Percentiles rank a stretch among this genome's conserved stretches.
Evolutionary conservation across 2,113 vertebrate species (phyloP).

Genomic region (Cyphomyrus discorhynchus): DNA sequence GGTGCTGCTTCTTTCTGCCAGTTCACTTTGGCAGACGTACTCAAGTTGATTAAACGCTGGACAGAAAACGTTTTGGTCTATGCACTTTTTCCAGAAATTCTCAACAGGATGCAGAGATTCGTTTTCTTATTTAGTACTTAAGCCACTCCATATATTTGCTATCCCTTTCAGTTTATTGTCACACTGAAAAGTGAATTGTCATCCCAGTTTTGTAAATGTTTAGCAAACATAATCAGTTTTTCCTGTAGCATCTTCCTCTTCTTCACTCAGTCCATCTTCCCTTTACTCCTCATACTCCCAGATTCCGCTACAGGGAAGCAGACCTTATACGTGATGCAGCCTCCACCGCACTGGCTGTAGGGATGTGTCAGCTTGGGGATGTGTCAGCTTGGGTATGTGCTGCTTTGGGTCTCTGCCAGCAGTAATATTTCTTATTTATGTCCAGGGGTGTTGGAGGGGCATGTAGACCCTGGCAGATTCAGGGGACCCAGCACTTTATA

Average conservation of each 20-base stretch:
- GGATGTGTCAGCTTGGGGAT: background rate
- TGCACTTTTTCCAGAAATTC: background rate
- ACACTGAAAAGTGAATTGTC: background rate
- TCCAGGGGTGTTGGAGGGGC: background rate
- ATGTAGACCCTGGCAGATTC: background rate
- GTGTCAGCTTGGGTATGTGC: background rate
- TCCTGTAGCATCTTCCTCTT: background rate
- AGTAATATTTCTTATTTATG: background rate
- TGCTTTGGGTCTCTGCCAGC: background rate
- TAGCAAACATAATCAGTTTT: background rate
- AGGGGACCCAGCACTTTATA: background rate
- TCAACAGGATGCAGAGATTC: background rate
- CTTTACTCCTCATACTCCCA: background rate
- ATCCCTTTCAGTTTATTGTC: background rate
- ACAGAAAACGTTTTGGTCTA: background rate
- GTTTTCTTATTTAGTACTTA: background rate
- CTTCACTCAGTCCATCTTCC: background rate
- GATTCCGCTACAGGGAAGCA: background rate
- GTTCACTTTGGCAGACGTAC: background rate
- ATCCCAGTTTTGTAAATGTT: background rate
- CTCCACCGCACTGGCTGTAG: background rate
- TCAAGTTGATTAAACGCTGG: background rate
- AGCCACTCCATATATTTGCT: background rate
- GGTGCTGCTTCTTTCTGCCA: background rate
- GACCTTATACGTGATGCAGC: background rate